Evolutionary conservation across 2,797 vertebrate genomes (phyloP), one percentile per base, ranked within the genome.

Genomic region (Schizothorax lantsangensis): DNA sequence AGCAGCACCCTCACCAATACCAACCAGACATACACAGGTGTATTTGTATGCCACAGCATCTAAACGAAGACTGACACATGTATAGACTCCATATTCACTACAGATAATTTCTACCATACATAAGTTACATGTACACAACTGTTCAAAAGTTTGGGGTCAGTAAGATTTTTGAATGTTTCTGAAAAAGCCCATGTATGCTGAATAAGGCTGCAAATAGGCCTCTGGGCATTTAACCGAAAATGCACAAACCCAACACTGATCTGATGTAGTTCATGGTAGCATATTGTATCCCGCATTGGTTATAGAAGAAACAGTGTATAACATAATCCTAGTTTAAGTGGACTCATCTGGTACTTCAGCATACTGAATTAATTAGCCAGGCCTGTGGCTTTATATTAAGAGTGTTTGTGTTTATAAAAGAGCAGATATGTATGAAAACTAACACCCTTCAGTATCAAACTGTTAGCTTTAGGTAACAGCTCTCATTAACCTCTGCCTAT

Each of bases 201-300:
- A 49, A 52, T 17, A 64, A 64, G n/a, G 91, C 83, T 72, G n/a
- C 38, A 91, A 91, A 92, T 88, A 91, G 88, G 87, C 82, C 90
- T 74, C 69, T 86, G 94, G 92, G 92, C 91, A 87, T 84, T 87
- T 30, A 45, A 91, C 91, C 90, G 93, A 79, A 89, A 91, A 92
- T 91, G 89, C 89, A 89, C 89, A 86, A 94, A 93, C 89, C 85
- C 90, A 93, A 93, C 88, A 92, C 78, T 85, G 86, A 88, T 87
- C 84, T 88, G 81, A 87, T 91, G 93, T 89, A 88, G 88, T 73
- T 75, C 33, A 62, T 92, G 80, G 80, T 81, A 88, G 84, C 43
- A 71, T 6, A 74, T 43, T 62, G 78, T 62, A 66, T 52, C 69
- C 8, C 47, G 38, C 84, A 87, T 86, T 85, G 77, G 81, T 71